A percentile compares a stretch with the other conserved stretches of the same genome.
Evolutionary conservation across 2,888 invertebrate species (phyloP).

Genomic region (Euclidia mi): DNA sequence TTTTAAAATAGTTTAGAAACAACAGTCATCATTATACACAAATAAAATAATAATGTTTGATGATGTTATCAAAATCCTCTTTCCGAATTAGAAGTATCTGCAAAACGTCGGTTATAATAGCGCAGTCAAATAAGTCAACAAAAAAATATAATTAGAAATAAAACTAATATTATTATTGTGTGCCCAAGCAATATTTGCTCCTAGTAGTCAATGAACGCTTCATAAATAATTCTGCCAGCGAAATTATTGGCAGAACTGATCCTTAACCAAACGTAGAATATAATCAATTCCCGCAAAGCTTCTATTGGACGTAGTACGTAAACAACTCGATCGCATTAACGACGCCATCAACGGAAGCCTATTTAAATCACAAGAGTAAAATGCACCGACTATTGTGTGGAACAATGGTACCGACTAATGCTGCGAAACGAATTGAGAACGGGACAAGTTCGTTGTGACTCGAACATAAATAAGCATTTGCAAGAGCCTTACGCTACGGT

Average conservation of each 20-base stretch:
- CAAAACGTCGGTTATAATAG: too few species aligned
- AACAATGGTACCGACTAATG: constrained; percentile 80
- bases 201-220: too few species aligned
- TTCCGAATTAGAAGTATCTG: too few species aligned
- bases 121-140: too few species aligned
- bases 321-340: constrained; percentile 68
- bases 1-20: too few species aligned
- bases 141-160: too few species aligned
- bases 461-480: constrained; percentile 87
- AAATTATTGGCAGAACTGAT: not conserved
- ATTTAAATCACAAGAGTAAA: constrained; percentile 74
- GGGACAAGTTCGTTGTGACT: constrained; percentile 83
- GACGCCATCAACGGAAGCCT: constrained; percentile 66
- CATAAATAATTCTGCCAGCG: too few species aligned
- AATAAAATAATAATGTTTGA: too few species aligned
- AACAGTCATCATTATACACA: too few species aligned
- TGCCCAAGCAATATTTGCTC: too few species aligned
- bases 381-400: constrained; percentile 70
- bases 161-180: too few species aligned
- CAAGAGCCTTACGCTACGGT: constrained; percentile 63
- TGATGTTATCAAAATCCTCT: too few species aligned
- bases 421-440: constrained; percentile 82
- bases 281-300: constrained; percentile 31
- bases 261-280: constrained; percentile 1
- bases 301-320: constrained; percentile 38